phyloP scores from a whole-genome alignment of 2,888 invertebrate genomes.

The Cataglyphis livida region DNA sequence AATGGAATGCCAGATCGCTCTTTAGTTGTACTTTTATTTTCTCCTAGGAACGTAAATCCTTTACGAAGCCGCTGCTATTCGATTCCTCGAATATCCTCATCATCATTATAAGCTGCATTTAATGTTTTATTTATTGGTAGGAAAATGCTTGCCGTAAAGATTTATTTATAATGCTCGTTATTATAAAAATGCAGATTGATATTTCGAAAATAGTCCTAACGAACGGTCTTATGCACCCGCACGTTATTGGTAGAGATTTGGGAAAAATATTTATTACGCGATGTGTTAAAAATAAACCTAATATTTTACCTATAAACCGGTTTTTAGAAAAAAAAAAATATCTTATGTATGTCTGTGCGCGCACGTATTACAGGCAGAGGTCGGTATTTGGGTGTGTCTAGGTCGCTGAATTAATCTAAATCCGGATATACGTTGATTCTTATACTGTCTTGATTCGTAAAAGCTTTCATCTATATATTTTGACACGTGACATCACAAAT shows the following conservation, averaged over 20 bases:
- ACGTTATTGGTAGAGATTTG: background rate
- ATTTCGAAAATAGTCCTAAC: background rate
- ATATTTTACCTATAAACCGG: background rate
- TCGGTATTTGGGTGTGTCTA: constrained; percentile 6
- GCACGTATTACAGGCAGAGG: background rate
- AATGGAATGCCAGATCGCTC: constrained; percentile 42
- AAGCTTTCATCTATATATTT: background rate
- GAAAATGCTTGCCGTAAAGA: background rate
- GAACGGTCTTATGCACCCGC: no score
- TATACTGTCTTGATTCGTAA: background rate
- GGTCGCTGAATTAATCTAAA: background rate
- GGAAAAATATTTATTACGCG: background rate
- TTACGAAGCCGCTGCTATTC: background rate
- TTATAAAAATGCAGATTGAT: constrained; percentile 21
- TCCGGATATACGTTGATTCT: background rate
- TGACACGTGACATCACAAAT: background rate
- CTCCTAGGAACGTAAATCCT: constrained; percentile 14
- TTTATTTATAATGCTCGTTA: background rate
- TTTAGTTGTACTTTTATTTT: constrained; percentile 36
- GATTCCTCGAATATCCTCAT: background rate
- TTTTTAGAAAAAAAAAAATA: background rate
- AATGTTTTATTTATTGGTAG: background rate
- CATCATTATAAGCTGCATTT: background rate
- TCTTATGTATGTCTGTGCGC: background rate
- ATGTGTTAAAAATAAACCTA: background rate